phyloP scores from a whole-genome alignment of 2,797 vertebrate species.

The Pterois miles region DNA sequence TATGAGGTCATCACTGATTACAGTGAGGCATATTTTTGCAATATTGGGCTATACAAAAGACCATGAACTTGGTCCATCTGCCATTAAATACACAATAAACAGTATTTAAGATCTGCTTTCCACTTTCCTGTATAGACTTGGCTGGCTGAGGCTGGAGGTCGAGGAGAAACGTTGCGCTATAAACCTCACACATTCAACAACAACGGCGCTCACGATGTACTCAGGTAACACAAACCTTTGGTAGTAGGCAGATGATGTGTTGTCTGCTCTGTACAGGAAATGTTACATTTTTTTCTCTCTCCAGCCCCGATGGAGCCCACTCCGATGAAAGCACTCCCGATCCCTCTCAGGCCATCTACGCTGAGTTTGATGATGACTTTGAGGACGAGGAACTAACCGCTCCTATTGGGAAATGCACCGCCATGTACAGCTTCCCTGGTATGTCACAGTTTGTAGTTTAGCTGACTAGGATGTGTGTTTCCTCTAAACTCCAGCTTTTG shows the following conservation, averaged over 20 bases:
- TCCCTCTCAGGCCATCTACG: conserved; percentile 87
- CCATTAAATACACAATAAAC: background rate
- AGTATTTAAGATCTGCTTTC: no score
- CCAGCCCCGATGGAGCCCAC: conserved; percentile 85
- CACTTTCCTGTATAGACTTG: conserved; percentile 77
- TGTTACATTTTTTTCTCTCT: background rate
- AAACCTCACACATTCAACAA: conserved; percentile 84
- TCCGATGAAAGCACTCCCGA: conserved; percentile 86
- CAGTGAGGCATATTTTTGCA: background rate
- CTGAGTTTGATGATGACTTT: conserved; percentile 93
- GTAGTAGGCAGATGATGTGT: background rate
- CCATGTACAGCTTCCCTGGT: conserved; percentile 93
- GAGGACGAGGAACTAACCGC: conserved; percentile 86
- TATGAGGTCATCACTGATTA: background rate
- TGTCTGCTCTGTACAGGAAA: background rate
- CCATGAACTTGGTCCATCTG: background rate
- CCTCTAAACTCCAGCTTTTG: background rate
- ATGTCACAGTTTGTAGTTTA: conserved; percentile 22
- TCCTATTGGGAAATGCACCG: conserved; percentile 90
- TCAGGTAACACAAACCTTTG: conserved; percentile 75
- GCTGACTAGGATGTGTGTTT: background rate
- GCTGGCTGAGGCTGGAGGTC: conserved; percentile 88
- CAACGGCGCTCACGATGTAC: conserved; percentile 83
- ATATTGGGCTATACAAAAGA: background rate
- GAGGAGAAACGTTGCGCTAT: conserved; percentile 81